A percentile compares a stretch with the other conserved stretches of the same genome.
Conservation (phyloP, 2,113 vertebrate species). For the Cephalopterus ornatus region DNA sequence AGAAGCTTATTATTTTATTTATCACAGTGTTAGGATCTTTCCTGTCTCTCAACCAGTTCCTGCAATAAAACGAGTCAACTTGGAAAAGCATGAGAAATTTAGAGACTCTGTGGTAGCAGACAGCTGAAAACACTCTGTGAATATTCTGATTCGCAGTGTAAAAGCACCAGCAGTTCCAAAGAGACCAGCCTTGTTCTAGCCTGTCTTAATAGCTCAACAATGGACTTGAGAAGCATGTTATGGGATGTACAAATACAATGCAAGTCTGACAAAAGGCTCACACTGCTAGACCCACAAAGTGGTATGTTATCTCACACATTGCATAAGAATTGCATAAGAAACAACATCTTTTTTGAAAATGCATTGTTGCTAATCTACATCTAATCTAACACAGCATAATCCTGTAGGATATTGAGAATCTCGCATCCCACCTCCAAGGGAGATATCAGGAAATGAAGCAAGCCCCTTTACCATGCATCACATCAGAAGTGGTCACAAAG, state of each 20-base stretch:
- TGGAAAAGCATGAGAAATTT: not conserved
- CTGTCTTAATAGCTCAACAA: not conserved
- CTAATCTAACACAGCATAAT: not conserved
- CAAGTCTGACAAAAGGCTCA: not conserved
- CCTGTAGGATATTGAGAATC: accelerated
- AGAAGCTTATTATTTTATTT: not conserved
- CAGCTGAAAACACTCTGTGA: not conserved
- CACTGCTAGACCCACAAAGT: not conserved
- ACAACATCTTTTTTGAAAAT: not conserved
- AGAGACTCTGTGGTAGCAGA: not conserved
- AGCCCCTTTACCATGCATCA: accelerated
- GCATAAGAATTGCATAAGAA: not conserved
- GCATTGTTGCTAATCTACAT: not conserved
- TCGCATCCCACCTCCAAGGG: accelerated
- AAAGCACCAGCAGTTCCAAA: not conserved
- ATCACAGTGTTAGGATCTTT: not conserved
- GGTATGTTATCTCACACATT: not conserved
- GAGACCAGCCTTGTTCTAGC: not conserved
- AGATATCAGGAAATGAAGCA: not conserved
- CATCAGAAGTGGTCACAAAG: not conserved
- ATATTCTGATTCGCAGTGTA: not conserved
- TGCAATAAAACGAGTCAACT: not conserved
- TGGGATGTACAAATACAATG: not conserved
- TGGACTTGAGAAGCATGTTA: not conserved
- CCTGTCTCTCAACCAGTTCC: not conserved